Percentiles rank a stretch among this genome's conserved stretches.
Conservation (phyloP, 1,140 invertebrate species). For the Melipona quadrifasciata region DNA sequence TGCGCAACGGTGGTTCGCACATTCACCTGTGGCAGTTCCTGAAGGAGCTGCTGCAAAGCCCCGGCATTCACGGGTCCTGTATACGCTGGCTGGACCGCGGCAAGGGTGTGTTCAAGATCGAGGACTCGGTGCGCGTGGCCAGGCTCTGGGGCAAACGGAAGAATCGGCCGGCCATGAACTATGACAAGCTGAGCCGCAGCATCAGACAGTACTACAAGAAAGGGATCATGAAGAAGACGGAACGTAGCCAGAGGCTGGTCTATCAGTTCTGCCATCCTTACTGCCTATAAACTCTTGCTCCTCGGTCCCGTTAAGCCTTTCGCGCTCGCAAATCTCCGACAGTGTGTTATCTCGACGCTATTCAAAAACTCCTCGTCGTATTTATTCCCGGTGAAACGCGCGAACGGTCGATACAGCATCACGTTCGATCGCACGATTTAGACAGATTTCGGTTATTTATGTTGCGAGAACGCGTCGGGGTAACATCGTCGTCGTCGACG, state of each 20-base stretch:
- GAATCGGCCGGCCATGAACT: constrained; percentile 99
- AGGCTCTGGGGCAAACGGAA: constrained; percentile 98
- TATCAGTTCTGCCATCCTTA: constrained; percentile 99
- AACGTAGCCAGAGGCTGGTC: constrained; percentile 97
- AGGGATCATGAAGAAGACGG: constrained; percentile 99
- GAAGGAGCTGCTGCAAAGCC: constrained; percentile 95
- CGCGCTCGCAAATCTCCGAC: neutral
- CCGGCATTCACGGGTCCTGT: constrained; percentile 93
- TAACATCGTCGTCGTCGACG: neutral
- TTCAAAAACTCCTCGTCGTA: neutral
- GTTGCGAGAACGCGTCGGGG: neutral
- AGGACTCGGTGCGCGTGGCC: constrained; percentile 98
- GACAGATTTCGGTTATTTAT: constrained; percentile 28
- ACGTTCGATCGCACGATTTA: neutral
- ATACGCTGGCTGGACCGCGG: constrained; percentile 97
- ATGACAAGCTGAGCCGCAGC: constrained; percentile 98
- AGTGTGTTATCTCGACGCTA: neutral
- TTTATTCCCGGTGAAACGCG: neutral
- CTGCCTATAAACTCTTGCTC: constrained; percentile 84
- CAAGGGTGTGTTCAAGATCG: constrained; percentile 99
- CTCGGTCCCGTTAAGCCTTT: constrained; percentile 4
- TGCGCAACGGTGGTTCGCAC: constrained; percentile 88
- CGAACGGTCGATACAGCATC: neutral
- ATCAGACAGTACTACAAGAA: constrained; percentile 99
- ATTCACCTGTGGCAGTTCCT: constrained; percentile 99